Conservation (phyloP, 2,888 invertebrate species). For the Scaptomyza reducta region DNA sequence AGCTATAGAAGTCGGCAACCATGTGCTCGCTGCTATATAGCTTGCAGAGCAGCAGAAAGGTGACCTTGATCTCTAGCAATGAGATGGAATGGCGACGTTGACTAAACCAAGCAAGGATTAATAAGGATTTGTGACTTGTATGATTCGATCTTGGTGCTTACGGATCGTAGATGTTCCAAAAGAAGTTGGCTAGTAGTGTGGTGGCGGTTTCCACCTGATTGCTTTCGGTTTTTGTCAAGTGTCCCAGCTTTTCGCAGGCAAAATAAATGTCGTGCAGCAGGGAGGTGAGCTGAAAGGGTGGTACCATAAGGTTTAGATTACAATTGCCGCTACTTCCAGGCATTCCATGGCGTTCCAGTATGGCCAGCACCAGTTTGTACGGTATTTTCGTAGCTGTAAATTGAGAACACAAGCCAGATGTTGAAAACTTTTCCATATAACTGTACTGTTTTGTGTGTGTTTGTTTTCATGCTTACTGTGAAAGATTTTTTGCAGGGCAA, state of each 20-base stretch:
- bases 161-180: slow-evolving; percentile 84
- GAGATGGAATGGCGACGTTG: slow-evolving; percentile 82
- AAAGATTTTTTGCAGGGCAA: slow-evolving; percentile 80
- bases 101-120: slow-evolving; percentile 43
- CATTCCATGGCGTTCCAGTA: slow-evolving; percentile 82
- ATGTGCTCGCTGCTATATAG: slow-evolving; percentile 77
- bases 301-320: slow-evolving; percentile 78
- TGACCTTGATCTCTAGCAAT: slow-evolving; percentile 82
- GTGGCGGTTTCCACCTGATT: slow-evolving; percentile 79
- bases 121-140: neutral
- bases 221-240: slow-evolving; percentile 69
- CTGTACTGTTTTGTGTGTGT: too few species aligned
- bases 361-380: slow-evolving; percentile 81
- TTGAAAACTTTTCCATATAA: too few species aligned
- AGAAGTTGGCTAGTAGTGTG: slow-evolving; percentile 80
- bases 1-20: slow-evolving; percentile 76
- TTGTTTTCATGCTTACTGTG: slow-evolving; percentile 71
- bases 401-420: neutral
- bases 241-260: slow-evolving; percentile 82
- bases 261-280: slow-evolving; percentile 83
- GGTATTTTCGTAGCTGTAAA: slow-evolving; percentile 81
- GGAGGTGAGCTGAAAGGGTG: slow-evolving; percentile 81
- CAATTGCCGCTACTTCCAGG: slow-evolving; percentile 49
- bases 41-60: slow-evolving; percentile 82
- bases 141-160: too few species aligned